These are phyloP conservation scores for Diorhabda sublineata DNA, from an alignment of 1,140 invertebrate species.

Conservation along the genomic window DNA sequence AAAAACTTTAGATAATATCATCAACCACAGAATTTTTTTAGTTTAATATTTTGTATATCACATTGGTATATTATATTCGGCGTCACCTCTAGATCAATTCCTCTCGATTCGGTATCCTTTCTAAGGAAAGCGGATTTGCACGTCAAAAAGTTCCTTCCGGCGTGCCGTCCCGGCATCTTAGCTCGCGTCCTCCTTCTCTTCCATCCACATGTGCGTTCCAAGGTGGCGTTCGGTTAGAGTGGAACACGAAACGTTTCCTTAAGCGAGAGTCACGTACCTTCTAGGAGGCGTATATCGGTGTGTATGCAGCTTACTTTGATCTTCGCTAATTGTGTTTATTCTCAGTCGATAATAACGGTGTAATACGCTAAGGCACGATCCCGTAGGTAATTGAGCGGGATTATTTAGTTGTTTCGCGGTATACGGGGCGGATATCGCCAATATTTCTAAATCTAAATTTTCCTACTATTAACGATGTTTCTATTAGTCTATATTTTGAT, in stretches of 20 bases:
- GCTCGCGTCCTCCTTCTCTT: neutral
- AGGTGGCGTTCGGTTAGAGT: neutral
- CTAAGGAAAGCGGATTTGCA: neutral
- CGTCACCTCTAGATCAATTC: no score
- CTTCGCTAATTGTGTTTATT: constrained; percentile 20
- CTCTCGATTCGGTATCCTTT: neutral
- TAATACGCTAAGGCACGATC: constrained; percentile 10
- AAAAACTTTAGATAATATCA: no score
- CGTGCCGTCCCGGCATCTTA: neutral
- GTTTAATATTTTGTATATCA: no score
- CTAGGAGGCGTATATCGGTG: constrained; percentile 14
- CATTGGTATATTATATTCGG: no score
- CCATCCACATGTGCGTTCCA: neutral
- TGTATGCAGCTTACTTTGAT: constrained; percentile 13
- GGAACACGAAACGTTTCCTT: neutral
- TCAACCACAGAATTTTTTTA: no score
- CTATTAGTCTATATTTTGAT: no score
- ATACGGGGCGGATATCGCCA: neutral
- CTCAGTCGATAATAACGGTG: constrained; percentile 17
- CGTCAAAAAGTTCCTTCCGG: constrained; percentile 15
- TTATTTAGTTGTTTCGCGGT: constrained; percentile 1
- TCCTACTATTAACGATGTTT: no score
- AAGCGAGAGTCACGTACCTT: constrained; percentile 13
- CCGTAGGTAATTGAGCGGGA: neutral
- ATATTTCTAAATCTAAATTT: no score